A percentile compares a stretch with the other conserved stretches of the same genome.
These are phyloP conservation scores for Pao palembangensis DNA, from an alignment of 2,113 vertebrate genomes.

Conservation along the genomic window DNA sequence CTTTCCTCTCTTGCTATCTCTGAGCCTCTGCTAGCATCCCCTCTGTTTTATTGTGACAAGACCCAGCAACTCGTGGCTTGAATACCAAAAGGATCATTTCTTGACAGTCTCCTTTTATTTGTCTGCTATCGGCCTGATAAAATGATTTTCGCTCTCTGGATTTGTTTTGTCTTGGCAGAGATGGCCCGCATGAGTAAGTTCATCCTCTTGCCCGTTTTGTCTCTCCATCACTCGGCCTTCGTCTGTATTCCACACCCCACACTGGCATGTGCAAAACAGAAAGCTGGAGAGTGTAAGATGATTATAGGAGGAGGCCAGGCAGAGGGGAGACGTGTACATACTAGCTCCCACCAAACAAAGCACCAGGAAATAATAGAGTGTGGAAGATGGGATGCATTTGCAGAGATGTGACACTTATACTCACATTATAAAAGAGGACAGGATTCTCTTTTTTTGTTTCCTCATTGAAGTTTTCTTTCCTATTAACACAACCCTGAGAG, in stretches of 20 bases:
- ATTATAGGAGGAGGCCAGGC: conserved; percentile 48
- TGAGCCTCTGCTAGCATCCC: conserved; percentile 44
- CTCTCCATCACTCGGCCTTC: conserved; percentile 49
- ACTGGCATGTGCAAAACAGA: conserved; percentile 20
- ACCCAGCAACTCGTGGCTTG: conserved; percentile 55
- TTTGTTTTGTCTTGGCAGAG: conserved; percentile 66
- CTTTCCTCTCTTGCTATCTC: conserved; percentile 27
- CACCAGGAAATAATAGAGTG: conserved; percentile 45
- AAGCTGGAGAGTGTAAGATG: conserved; percentile 48
- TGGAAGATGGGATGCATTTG: conserved; percentile 38
- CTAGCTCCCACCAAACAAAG: conserved; percentile 36
- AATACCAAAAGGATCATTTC: conserved; percentile 70
- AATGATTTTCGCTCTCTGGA: conserved; percentile 62
- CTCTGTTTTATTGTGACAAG: conserved; percentile 69
- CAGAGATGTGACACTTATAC: conserved; percentile 24
- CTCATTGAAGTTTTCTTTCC: not conserved
- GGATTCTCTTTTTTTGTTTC: conserved; percentile 28
- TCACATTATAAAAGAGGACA: conserved; percentile 23
- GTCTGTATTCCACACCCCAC: conserved; percentile 45
- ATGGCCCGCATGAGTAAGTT: conserved; percentile 55
- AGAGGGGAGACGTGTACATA: conserved; percentile 48
- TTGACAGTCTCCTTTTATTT: conserved; percentile 68
- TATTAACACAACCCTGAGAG: conserved; percentile 13
- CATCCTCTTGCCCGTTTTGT: conserved; percentile 53
- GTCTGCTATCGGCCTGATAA: conserved; percentile 64